phyloP scores from a whole-genome alignment of 2,113 vertebrate genomes.

The Labrus mixtus region DNA sequence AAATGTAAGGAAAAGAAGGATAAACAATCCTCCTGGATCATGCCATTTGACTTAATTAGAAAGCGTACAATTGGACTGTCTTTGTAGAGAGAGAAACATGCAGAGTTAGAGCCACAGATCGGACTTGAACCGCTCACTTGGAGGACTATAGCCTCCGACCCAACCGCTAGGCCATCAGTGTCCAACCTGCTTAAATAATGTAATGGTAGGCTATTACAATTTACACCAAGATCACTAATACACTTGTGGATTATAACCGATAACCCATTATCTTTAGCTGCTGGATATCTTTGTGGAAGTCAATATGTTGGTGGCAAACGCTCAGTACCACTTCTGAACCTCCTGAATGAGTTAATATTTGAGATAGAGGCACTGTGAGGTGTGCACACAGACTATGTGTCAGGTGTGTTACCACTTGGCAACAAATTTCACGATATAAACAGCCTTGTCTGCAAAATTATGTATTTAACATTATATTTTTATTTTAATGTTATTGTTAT shows the following conservation, averaged over 20 bases:
- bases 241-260: neutral
- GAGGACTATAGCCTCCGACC: too few species aligned
- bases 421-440: neutral
- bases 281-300: neutral
- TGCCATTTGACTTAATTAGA: conserved; percentile 53
- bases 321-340: too few species aligned
- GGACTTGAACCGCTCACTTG: too few species aligned
- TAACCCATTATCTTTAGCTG: neutral
- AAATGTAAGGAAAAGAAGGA: conserved; percentile 43
- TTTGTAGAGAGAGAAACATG: conserved; percentile 9
- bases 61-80: conserved; percentile 29
- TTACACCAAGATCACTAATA: neutral
- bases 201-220: too few species aligned
- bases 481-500: too few species aligned
- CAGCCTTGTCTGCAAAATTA: too few species aligned
- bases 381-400: neutral
- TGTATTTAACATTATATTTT: too few species aligned
- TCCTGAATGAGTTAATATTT: neutral
- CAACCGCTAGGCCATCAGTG: too few species aligned
- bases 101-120: too few species aligned
- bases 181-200: too few species aligned
- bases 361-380: neutral
- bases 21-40: conserved; percentile 18
- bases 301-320: too few species aligned
- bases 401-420: neutral